phyloP scores from a whole-genome alignment of 2,797 vertebrate species.

The Smutsia gigantea region DNA sequence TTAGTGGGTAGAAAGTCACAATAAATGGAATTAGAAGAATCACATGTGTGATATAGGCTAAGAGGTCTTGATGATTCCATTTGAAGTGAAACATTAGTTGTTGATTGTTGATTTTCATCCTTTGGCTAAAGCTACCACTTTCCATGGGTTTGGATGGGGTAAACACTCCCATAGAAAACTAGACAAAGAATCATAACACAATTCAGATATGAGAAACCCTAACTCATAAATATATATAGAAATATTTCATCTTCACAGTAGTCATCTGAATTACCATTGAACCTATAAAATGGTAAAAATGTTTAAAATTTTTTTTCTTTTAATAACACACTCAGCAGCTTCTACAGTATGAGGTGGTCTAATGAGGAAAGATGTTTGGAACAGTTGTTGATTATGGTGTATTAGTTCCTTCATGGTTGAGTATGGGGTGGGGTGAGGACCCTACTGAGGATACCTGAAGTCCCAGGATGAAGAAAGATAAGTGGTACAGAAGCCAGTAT shows the following conservation, averaged over 20 bases:
- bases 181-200: not conserved
- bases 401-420: not conserved
- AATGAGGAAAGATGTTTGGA: not conserved
- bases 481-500: not conserved
- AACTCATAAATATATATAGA: not conserved
- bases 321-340: not conserved
- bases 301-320: not conserved
- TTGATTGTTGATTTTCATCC: not conserved
- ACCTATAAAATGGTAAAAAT: not conserved
- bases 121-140: not conserved
- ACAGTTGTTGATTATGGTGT: not conserved
- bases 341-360: not conserved
- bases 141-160: not conserved
- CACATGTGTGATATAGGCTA: not conserved
- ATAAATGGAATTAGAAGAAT: not conserved
- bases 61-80: not conserved
- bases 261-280: not conserved
- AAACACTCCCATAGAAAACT: not conserved
- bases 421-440: not conserved
- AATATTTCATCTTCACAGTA: conserved; percentile 15
- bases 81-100: not conserved
- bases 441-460: not conserved
- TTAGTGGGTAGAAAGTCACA: not conserved
- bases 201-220: conserved; percentile 26
- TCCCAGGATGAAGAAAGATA: not conserved